These are phyloP conservation scores for Lasioglossum lativentre DNA, from an alignment of 2,888 invertebrate genomes.

Conservation along the genomic window DNA sequence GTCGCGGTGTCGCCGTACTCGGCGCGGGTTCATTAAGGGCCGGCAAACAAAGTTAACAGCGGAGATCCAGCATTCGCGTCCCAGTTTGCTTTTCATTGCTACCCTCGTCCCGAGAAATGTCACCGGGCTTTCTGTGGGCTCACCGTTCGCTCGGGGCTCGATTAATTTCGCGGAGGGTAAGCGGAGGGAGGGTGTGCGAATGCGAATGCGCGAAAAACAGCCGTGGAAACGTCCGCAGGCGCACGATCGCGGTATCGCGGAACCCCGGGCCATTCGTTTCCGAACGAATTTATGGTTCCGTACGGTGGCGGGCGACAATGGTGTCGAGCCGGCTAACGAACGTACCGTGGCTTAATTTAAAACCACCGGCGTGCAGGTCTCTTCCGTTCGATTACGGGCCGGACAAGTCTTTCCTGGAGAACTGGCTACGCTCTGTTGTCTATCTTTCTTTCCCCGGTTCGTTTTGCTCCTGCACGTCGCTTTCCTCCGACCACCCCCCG, in stretches of 20 bases:
- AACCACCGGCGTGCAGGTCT: constrained; percentile 72
- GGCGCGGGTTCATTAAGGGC: neutral
- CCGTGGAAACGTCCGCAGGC: constrained; percentile 52
- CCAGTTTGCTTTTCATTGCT: constrained; percentile 15
- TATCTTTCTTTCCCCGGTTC: constrained; percentile 57
- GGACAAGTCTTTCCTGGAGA: constrained; percentile 76
- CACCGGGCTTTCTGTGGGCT: constrained; percentile 18
- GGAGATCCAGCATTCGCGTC: neutral
- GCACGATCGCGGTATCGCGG: constrained; percentile 38
- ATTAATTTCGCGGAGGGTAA: constrained; percentile 60
- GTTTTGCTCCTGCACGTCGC: constrained; percentile 45
- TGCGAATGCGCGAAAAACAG: constrained; percentile 53
- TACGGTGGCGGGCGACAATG: constrained; percentile 66
- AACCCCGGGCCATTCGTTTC: constrained; percentile 66
- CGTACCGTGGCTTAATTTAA: constrained; percentile 74
- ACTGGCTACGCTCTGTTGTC: constrained; percentile 37
- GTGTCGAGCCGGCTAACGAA: constrained; percentile 72
- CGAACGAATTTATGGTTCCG: constrained; percentile 71
- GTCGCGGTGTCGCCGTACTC: neutral
- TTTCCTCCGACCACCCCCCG: neutral
- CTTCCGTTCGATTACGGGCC: constrained; percentile 79
- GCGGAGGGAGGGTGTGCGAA: neutral
- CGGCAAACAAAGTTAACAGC: constrained; percentile 13
- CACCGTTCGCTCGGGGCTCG: constrained; percentile 31
- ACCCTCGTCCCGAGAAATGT: constrained; percentile 7